Base-by-base conservation (phyloP, 1,140 invertebrate species). In the Mycetomoellerius zeteki region DNA sequence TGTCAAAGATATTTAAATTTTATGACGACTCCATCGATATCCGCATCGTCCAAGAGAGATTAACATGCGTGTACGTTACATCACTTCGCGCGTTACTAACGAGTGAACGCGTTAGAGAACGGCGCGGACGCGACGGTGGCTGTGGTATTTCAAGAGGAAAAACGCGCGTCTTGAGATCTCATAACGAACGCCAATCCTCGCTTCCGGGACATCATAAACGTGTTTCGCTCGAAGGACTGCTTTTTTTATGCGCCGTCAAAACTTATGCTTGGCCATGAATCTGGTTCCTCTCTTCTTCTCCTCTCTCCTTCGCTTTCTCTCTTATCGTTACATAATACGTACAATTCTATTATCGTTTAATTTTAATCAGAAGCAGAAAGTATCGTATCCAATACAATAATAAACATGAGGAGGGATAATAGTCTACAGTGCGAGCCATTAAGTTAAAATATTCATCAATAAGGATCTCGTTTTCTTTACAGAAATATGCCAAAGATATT, bases 41-140 rank as follows among this genome's bases (percentile, higher is more conserved):
- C 37, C 24, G 10, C 52, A 43, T 50, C 21, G 33, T 75, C 54
- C 12, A 77, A 14, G 8, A 43, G 37, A 77, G 10, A 43, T 64
- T n/a, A n/a, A 24, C n/a, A 14, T 47, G 30, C 65, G 37, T 16
- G 65, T 33, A 52, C 65, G 81, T 78, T 56, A 24, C 30, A 73
- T 56, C 56, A 33, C 52, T 71, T 67, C 81, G 73, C 67, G 69
- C 62, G 24, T 52, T 7, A 37, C 75, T 88, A 89, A 89, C 87
- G 88, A 88, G 88, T 76, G 24, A 33, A 43, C 62, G 50, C 87
- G 76, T 89, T 89, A 89, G 69, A 86, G 56, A 64, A 87, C 6
- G 43, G 54, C 8, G 71, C 52, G 30, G 43, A 43, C 8, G 71
- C 52, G 30, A 3, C 69, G 47, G 24, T 62, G 16, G 52, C 37